Evolutionary conservation across 2,797 vertebrate species (phyloP).

Genomic region (Galago senegalensis): DNA sequence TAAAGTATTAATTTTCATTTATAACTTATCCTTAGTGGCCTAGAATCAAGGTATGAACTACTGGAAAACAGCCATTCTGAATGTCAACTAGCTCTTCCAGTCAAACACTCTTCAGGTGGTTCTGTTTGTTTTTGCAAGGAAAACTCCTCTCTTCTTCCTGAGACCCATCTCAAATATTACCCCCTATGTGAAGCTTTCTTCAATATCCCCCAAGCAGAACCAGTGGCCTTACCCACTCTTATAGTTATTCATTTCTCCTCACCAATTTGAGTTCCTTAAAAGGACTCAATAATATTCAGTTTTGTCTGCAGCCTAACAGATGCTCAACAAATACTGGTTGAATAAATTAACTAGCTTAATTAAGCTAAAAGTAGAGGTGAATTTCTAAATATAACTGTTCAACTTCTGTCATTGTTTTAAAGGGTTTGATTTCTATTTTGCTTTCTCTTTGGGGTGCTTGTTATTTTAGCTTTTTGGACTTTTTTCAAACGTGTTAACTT

Average conservation of each 20-base stretch:
- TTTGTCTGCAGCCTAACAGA: conserved; percentile 51
- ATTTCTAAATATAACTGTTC: conserved; percentile 59
- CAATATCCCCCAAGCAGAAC: not conserved
- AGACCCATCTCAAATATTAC: conserved; percentile 49
- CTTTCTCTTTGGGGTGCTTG: not conserved
- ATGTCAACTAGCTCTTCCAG: not conserved
- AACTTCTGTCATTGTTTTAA: conserved; percentile 52
- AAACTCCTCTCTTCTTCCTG: not conserved
- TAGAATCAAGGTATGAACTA: conserved; percentile 52
- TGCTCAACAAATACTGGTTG: conserved; percentile 56
- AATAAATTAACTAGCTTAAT: conserved; percentile 65
- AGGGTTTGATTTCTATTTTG: conserved; percentile 56
- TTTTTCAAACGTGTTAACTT: conserved; percentile 44
- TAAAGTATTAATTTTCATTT: conserved; percentile 56
- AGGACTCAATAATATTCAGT: not conserved
- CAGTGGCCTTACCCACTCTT: not conserved
- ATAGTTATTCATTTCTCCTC: conserved; percentile 1
- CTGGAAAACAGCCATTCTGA: conserved; percentile 49
- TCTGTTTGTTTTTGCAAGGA: conserved; percentile 19
- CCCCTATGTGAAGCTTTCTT: not conserved
- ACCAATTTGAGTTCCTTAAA: conserved; percentile 55
- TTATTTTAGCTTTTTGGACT: conserved; percentile 28
- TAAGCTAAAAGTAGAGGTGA: conserved; percentile 47
- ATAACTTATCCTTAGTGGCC: not conserved
- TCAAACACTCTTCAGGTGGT: not conserved